A percentile compares a stretch with the other conserved stretches of the same genome.
These are phyloP conservation scores for Pristis pectinata DNA, from an alignment of 2,797 vertebrate genomes.

Conservation along the genomic window DNA sequence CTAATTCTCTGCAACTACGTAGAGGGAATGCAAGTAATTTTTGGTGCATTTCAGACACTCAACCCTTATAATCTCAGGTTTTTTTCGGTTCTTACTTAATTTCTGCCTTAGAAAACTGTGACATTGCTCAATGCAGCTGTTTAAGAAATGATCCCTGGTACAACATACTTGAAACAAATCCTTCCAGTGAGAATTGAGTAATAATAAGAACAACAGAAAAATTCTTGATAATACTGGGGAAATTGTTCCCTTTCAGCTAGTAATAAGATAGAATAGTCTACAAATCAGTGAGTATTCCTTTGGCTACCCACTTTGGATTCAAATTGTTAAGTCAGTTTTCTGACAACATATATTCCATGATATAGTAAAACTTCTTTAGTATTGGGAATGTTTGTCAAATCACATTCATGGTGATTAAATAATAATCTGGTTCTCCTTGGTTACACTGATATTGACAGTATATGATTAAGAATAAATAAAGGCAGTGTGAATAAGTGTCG, in stretches of 20 bases:
- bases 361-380: not conserved
- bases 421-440: not conserved
- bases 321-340: not conserved
- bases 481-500: too few relatives aligned
- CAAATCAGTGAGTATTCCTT: not conserved
- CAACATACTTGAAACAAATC: not conserved
- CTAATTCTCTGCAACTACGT: not conserved
- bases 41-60: not conserved
- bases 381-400: not conserved
- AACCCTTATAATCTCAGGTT: not conserved
- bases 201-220: not conserved
- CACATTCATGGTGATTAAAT: not conserved
- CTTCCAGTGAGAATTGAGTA: not conserved
- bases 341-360: not conserved
- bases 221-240: not conserved
- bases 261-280: not conserved
- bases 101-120: not conserved
- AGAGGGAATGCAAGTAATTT: not conserved
- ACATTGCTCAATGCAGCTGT: not conserved
- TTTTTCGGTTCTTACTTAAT: not conserved
- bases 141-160: not conserved
- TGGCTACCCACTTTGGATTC: not conserved
- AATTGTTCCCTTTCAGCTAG: not conserved
- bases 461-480: not conserved
- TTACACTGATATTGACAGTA: not conserved